phyloP scores from a whole-genome alignment of 2,888 invertebrate species.

The Baronia brevicornis region DNA sequence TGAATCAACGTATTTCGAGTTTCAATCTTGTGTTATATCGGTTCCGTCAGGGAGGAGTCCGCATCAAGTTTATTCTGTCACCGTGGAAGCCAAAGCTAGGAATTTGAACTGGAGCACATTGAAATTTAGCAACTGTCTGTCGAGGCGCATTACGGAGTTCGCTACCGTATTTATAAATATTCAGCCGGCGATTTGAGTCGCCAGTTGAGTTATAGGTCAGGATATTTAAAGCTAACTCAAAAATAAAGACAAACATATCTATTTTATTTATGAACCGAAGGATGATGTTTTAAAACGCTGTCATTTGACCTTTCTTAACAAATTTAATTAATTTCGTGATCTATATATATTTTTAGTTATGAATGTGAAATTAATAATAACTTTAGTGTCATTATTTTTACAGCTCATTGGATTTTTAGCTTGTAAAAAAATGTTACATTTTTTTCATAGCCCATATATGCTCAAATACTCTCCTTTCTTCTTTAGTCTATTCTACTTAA shows the following conservation, averaged over 20 bases:
- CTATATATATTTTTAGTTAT: conserved; percentile 4
- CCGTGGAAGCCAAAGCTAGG: conserved; percentile 50
- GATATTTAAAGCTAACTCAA: conserved; percentile 48
- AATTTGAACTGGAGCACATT: conserved; percentile 65
- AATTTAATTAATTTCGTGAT: background rate
- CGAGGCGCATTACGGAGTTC: conserved; percentile 56
- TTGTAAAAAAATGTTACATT: too few relatives aligned
- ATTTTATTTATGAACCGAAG: conserved; percentile 10
- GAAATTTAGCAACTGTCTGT: conserved; percentile 74
- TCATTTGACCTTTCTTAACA: conserved; percentile 9
- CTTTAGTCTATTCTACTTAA: too few relatives aligned
- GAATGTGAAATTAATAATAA: too few relatives aligned
- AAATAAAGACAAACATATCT: conserved; percentile 28
- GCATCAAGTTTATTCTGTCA: conserved; percentile 42
- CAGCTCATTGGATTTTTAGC: too few relatives aligned
- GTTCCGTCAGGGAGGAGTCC: conserved; percentile 27
- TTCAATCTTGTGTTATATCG: conserved; percentile 26
- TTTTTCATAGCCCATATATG: too few relatives aligned
- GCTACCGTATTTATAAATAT: conserved; percentile 69
- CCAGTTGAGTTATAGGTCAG: conserved; percentile 49
- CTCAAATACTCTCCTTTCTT: too few relatives aligned
- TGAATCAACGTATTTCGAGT: conserved; percentile 15
- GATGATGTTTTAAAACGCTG: background rate
- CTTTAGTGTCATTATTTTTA: too few relatives aligned
- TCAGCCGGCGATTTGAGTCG: conserved; percentile 51